Evolutionary conservation across 2,888 invertebrate species (phyloP), one percentile per base, ranked within the genome.

Genomic region (Parapristionchus giblindavisi): DNA sequence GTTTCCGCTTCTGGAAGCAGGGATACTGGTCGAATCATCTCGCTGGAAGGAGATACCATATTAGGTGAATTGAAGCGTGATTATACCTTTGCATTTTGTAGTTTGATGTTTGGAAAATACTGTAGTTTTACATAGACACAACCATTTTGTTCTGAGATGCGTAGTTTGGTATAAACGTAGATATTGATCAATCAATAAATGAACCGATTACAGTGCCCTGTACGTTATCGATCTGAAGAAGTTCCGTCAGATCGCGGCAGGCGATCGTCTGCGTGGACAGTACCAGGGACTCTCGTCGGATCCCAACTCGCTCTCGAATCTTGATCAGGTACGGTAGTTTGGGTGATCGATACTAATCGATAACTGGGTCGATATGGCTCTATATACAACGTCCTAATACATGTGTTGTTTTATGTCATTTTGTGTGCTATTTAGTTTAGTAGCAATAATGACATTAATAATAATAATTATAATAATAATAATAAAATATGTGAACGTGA

Each of bases 11-110:
- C 90, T 99, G 99, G 99, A 96, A 95, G 89, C 94, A 93, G 87
- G 99, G 99, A n/a, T 99, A 99, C 89, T 99, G 99, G 99, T 92
- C 94, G 77, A 96, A 94, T 89, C 99, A 99, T 91, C 90, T 99
- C 79, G 97, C 94, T 88, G 95, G 96, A 0, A 92, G 98, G 80
- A 92, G 92, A 86, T 99, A 99, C 90, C 91, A 91, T 84, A 91
- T 91, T 83, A 85, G 79, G 84, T 85, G 73, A 3, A 52, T 11
- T 36, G 17, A 1, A 8, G n/a, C 14, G 14, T 21, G 17, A 38
- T 65, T 3, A 3, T 1, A 6, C 24, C n/a, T n/a, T 27, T 17
- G 27, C 3, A 21, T 63, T 40, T 43, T 51, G 51, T 34, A 63
- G 17, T 40, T 27, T 72, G 29, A 14, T 40, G 24, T 6, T 43